These are phyloP conservation scores for Copidosoma aretas DNA, from an alignment of 2,888 invertebrate species.

Conservation along the genomic window DNA sequence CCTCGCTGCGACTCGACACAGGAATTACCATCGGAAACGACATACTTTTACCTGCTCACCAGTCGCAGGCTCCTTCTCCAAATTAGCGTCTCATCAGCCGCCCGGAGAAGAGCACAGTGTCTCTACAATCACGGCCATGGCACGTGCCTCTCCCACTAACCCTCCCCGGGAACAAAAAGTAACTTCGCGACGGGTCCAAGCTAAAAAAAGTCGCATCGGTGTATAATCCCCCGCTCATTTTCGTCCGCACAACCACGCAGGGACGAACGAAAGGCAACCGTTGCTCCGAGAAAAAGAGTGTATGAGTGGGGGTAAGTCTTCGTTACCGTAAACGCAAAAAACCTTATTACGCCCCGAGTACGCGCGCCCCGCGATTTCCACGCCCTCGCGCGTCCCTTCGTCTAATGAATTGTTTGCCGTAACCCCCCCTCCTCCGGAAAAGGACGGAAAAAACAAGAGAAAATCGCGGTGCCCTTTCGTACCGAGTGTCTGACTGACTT, in stretches of 20 bases:
- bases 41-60: no score
- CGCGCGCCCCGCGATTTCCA: constrained; percentile 17
- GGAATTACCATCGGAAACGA: no score
- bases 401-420: constrained; percentile 37
- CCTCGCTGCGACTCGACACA: no score
- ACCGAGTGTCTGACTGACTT: no score
- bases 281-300: no score
- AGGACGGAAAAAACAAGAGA: constrained; percentile 8
- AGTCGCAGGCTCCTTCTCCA: background rate
- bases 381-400: constrained; percentile 26
- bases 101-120: constrained; percentile 35
- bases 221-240: no score
- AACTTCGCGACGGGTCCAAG: constrained; percentile 1
- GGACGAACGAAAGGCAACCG: no score
- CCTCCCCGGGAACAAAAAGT: constrained; percentile 4
- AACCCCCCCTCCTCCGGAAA: background rate
- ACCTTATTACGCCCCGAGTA: constrained; percentile 31
- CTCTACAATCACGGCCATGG: constrained; percentile 27
- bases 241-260: no score
- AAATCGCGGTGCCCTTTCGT: no score
- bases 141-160: background rate
- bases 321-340: constrained; percentile 28
- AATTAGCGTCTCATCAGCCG: background rate
- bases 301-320: constrained; percentile 16
- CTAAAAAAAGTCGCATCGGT: constrained; percentile 19